Evolutionary conservation across 1,140 invertebrate genomes (phyloP).

Genomic region (Leguminivora glycinivorella): DNA sequence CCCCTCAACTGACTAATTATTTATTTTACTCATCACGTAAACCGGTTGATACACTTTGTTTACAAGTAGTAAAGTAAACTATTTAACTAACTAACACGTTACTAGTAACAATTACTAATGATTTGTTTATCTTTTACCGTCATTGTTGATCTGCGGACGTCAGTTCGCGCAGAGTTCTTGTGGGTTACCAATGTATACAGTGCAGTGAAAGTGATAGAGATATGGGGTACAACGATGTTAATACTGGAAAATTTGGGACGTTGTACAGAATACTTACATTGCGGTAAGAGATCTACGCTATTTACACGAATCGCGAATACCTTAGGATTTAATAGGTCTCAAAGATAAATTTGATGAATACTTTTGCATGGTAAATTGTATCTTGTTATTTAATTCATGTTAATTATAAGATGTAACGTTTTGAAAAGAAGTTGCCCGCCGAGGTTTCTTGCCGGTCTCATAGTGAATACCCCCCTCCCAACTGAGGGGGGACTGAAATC

Average conservation of each 20-base stretch:
- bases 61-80: not conserved
- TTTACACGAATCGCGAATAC: not conserved
- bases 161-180: not conserved
- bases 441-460: no score
- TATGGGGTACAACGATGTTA: not conserved
- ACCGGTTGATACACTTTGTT: not conserved
- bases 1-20: no score
- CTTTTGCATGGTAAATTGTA: no score
- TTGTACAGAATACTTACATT: constrained; percentile 45
- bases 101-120: not conserved
- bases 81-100: not conserved
- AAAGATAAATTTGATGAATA: no score
- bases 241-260: constrained; percentile 23
- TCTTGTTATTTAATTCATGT: no score
- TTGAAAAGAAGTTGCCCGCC: no score
- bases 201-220: no score
- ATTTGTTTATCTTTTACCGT: constrained; percentile 8
- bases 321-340: not conserved
- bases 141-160: not conserved
- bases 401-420: no score
- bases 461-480: no score
- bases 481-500: no score
- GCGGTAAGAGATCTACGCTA: constrained; percentile 37
- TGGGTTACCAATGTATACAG: not conserved
- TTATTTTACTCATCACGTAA: not conserved